Conservation (phyloP, 35 echinoderm and acorn worm species). For the Ophiothrix spiculata region DNA sequence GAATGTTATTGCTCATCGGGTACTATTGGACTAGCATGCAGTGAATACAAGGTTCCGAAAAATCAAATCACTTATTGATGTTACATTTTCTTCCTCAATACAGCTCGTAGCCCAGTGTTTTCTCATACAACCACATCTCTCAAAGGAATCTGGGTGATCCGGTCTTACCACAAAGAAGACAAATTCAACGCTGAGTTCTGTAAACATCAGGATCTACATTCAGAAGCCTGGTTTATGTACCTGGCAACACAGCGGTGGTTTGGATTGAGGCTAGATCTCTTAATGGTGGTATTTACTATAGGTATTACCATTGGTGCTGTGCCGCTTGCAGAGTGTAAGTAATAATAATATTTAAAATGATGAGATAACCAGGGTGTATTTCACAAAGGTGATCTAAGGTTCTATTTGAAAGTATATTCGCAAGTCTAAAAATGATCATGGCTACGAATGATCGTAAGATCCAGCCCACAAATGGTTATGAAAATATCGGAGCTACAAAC, state of each 20-base stretch:
- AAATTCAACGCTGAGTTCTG: conserved; percentile 63
- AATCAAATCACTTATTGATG: no score
- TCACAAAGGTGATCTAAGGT: no score
- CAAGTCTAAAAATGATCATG: no score
- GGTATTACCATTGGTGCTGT: conserved; percentile 53
- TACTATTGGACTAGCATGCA: no score
- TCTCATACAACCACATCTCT: conserved; percentile 84
- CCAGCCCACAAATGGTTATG: no score
- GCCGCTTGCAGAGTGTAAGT: conserved; percentile 52
- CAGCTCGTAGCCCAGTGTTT: conserved; percentile 92
- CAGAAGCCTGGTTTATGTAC: conserved; percentile 83
- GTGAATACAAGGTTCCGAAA: no score
- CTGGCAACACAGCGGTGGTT: conserved; percentile 69
- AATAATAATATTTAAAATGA: no score
- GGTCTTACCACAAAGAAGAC: conserved; percentile 69
- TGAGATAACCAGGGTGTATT: no score
- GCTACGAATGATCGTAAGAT: no score
- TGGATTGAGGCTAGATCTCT: conserved; percentile 63
- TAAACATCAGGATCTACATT: conserved; percentile 63
- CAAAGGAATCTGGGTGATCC: conserved; percentile 69
- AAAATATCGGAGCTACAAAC: no score
- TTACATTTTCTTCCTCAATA: conserved; percentile 12
- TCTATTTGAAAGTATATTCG: no score
- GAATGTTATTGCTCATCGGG: no score
- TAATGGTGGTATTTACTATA: conserved; percentile 54